These are phyloP conservation scores for Takifugu ocellatus DNA, from an alignment of 2,797 vertebrate species.

Conservation along the genomic window DNA sequence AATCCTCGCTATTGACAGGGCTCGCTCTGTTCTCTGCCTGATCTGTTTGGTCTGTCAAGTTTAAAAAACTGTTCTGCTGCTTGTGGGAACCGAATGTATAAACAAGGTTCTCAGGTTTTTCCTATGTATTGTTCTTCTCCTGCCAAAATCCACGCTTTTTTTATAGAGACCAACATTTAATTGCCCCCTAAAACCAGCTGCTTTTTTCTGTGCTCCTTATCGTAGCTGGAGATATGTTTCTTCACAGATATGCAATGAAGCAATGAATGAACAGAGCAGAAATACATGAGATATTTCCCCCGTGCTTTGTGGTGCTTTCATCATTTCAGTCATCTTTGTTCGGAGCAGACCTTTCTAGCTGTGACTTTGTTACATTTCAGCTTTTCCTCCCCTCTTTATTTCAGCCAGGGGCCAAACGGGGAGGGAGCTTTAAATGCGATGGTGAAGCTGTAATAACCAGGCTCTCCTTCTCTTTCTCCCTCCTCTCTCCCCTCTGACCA, in stretches of 20 bases:
- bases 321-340: slow-evolving; percentile 57
- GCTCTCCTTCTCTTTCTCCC: slow-evolving; percentile 39
- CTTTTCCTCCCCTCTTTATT: slow-evolving; percentile 63
- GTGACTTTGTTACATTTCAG: slow-evolving; percentile 65
- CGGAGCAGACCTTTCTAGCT: slow-evolving; percentile 59
- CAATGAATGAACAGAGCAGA: slow-evolving; percentile 47
- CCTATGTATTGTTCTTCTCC: slow-evolving; percentile 54
- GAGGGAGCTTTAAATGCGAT: slow-evolving; percentile 67
- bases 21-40: slow-evolving; percentile 65
- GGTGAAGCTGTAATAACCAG: slow-evolving; percentile 68
- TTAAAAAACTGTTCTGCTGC: slow-evolving; percentile 63
- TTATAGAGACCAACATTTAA: slow-evolving; percentile 67
- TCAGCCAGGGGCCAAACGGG: slow-evolving; percentile 57
- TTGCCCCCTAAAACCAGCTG: slow-evolving; percentile 56
- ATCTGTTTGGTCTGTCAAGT: slow-evolving; percentile 72
- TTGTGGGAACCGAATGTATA: slow-evolving; percentile 66
- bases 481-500: slow-evolving; percentile 82
- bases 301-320: slow-evolving; percentile 50
- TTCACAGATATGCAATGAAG: slow-evolving; percentile 32
- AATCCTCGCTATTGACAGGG: slow-evolving; percentile 70
- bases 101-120: slow-evolving; percentile 67
- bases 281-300: slow-evolving; percentile 61
- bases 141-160: slow-evolving; percentile 56
- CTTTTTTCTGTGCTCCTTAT: slow-evolving; percentile 16
- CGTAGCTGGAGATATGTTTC: neutral